Evolutionary conservation across 2,888 invertebrate genomes (phyloP), one percentile per base, ranked within the genome.

Genomic region (Holacanthella duospinosa): DNA sequence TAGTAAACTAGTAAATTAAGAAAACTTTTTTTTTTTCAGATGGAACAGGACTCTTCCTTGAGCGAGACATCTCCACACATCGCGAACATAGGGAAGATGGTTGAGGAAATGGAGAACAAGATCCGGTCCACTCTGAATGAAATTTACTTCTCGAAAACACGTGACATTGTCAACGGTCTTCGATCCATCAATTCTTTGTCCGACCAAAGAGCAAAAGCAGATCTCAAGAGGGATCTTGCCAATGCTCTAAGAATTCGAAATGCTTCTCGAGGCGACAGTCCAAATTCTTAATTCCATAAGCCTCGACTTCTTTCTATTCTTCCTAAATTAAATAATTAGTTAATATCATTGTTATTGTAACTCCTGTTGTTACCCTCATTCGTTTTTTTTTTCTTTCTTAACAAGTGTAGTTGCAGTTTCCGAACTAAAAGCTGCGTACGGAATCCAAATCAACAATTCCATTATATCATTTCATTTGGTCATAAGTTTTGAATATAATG

Each of bases 41-140:
- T 88, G 29, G 97, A 97, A 77, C 89, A 87, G 76, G 97, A 99
- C 78, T 85, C 87, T 0, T 81, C 86, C 53, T 89, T 96, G 25
- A 91, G 88, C 75, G 97, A 99, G 73, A 86, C 91, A 28, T 91
- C 89, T 55, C 93, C 97, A 0, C 99, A 99, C 79, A 95, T 99
- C 76, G 95, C 92, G 60, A 99, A 99, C 79, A 99, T 99, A 75
- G 99, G 99, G 26, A 86, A 89, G 75, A 89, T 99, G 91, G 94
- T 99, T 0, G 99, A 99, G 80, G 97, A 99, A 75, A 97, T 97
- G 93, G 99, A 99, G 78, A 99, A 97, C 78, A 99, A 97, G 82
- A 99, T 99, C 76, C 85, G 99, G 73, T 93, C 92, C 78, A 96
- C 95, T 3, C 83, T 99, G 74, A 97, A 97, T 77, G 95, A 96